Conservation (phyloP, 2,888 invertebrate species). For the Agrochola litura region DNA sequence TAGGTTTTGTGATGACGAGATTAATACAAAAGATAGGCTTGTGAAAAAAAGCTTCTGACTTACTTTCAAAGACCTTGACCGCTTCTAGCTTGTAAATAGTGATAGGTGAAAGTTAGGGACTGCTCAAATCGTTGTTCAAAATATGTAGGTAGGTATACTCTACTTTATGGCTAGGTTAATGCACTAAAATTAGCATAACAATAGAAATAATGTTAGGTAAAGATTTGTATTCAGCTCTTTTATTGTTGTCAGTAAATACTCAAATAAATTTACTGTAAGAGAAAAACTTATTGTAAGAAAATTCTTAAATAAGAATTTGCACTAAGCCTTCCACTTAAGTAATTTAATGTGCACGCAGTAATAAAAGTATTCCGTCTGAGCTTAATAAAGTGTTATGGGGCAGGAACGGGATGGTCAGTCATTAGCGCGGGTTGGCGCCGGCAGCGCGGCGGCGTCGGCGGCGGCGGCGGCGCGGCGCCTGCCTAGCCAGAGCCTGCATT, state of each 20-base stretch:
- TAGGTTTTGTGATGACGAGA: slow-evolving; percentile 52
- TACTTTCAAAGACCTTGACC: slow-evolving; percentile 64
- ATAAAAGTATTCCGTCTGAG: slow-evolving; percentile 55
- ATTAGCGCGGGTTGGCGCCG: slow-evolving; percentile 73
- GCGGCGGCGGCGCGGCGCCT: slow-evolving; percentile 57
- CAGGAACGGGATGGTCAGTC: slow-evolving; percentile 70
- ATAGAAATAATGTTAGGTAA: not conserved
- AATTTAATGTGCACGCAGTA: slow-evolving; percentile 51
- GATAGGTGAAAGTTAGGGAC: slow-evolving; percentile 61
- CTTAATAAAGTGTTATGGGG: slow-evolving; percentile 71
- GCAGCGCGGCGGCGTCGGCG: slow-evolving; percentile 45
- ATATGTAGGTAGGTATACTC: not conserved
- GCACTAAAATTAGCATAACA: not conserved
- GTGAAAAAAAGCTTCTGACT: slow-evolving; percentile 41
- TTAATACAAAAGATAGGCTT: slow-evolving; percentile 36
- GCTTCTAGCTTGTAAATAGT: slow-evolving; percentile 46
- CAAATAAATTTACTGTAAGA: not conserved
- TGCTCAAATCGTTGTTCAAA: slow-evolving; percentile 18
- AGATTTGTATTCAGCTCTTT: not conserved
- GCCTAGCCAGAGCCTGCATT: slow-evolving; percentile 74
- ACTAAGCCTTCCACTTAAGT: slow-evolving; percentile 32
- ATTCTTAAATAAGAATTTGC: slow-evolving; percentile 35
- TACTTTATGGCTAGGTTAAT: not conserved
- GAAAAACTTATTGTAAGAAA: slow-evolving; percentile 15
- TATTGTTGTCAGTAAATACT: not conserved